Evolutionary conservation across 2,113 vertebrate species (phyloP), one percentile per base, ranked within the genome.

Genomic region (Scortum barcoo): DNA sequence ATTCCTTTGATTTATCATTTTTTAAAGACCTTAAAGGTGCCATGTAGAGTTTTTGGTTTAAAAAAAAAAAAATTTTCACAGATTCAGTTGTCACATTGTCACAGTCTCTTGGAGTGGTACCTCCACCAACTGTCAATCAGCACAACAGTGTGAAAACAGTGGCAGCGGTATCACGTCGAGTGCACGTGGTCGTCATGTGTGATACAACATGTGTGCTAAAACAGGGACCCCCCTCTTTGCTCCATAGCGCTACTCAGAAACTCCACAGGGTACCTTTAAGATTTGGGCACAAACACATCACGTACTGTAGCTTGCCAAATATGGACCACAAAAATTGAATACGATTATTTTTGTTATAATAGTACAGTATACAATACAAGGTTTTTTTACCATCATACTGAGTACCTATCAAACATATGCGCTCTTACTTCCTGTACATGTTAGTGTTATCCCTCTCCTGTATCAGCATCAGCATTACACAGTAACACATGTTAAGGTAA

Each of bases 331-430:
- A 67, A 51, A 46, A 54, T n/a, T 2, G 0, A 17, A 19, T 9
- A 10, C 16, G 36, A 5, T 2, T 16, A 20, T 30, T 33, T 30
- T n/a, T 30, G 16, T 2, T 62, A n/a, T 19, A 70, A 63, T 5
- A 3, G 10, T 20, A 16, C 5, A 46, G 33, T n/a, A n/a, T n/a
- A n/a, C n/a, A n/a, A n/a, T n/a, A n/a, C n/a, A n/a, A n/a, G n/a
- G n/a, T n/a, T 8, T 22, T 73, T 72, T 48, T 26, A 36, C 42
- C 38, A 40, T 40, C n/a, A 71, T 26, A 20, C 24, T 33, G 3
- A 62, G 54, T 53, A 61, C 62, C 3, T 48, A 68, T 78, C 22
- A n/a, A 42, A 69, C 60, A 61, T 53, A 22, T 10, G 10, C 50
- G 57, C 30, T 66, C 26, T 58, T 26, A 4, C 65, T 26, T 42